phyloP scores from a whole-genome alignment of 2,113 vertebrate genomes.

The Petaurus breviceps region DNA sequence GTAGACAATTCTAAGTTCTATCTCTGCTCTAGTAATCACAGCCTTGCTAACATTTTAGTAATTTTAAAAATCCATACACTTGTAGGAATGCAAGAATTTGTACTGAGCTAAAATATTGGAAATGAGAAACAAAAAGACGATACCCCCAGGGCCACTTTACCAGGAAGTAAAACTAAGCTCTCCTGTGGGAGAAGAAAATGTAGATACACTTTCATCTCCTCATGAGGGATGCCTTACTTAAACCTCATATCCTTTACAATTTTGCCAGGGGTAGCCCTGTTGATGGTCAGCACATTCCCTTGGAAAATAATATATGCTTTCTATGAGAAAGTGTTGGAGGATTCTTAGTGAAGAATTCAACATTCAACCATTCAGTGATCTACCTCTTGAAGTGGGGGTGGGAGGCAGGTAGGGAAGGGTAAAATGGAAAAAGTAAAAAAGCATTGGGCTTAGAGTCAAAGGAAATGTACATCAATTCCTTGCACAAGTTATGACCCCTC shows the following conservation, averaged over 20 bases:
- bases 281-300: background rate
- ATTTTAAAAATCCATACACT: background rate
- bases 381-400: background rate
- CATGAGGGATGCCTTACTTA: background rate
- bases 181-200: background rate
- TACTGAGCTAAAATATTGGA: background rate
- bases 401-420: too few species aligned
- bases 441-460: background rate
- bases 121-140: background rate
- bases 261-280: background rate
- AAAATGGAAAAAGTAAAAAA: background rate
- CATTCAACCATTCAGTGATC: background rate
- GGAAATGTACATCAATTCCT: background rate
- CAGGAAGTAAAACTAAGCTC: background rate
- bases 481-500: background rate
- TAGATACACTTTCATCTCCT: background rate
- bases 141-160: background rate
- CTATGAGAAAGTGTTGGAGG: background rate
- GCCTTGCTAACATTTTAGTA: background rate
- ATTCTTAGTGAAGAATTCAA: constrained; percentile 11
- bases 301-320: background rate
- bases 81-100: background rate
- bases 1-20: background rate
- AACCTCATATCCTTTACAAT: background rate
- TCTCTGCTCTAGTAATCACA: background rate